Evolutionary conservation across 2,113 vertebrate species (phyloP).

Genomic region (Grammomys surdaster): DNA sequence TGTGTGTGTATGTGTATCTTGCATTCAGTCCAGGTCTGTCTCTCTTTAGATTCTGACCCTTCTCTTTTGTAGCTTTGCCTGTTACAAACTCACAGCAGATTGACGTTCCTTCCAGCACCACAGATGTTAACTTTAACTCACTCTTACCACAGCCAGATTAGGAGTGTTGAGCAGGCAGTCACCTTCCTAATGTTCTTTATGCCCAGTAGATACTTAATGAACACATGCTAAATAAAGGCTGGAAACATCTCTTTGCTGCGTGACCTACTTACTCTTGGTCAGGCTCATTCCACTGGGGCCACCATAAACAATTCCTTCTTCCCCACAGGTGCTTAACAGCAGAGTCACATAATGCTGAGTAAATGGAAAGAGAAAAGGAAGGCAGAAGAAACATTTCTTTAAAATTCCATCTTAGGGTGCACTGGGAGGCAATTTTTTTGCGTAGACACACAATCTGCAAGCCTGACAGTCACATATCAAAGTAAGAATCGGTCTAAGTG

Average conservation of each 20-base stretch:
- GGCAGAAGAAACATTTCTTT: constrained; percentile 67
- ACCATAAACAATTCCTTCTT: constrained; percentile 51
- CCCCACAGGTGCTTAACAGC: constrained; percentile 56
- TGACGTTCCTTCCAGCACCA: neutral
- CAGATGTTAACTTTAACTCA: constrained; percentile 4
- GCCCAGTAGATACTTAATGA: constrained; percentile 59
- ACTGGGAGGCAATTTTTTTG: constrained; percentile 75
- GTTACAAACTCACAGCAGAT: neutral
- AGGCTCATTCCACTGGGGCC: neutral
- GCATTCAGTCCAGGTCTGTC: neutral
- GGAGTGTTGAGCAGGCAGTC: constrained; percentile 27
- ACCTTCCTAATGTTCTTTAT: constrained; percentile 29
- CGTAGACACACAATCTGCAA: constrained; percentile 68
- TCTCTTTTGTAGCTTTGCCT: neutral
- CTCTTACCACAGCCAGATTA: neutral
- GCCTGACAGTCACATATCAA: constrained; percentile 78
- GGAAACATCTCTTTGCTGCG: constrained; percentile 22
- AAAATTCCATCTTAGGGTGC: constrained; percentile 72
- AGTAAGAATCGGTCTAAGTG: constrained; percentile 68
- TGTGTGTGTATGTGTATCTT: too few species aligned
- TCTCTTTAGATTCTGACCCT: neutral
- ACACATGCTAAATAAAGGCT: constrained; percentile 56
- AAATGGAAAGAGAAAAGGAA: constrained; percentile 77
- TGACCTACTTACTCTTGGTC: constrained; percentile 49
- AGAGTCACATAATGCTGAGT: constrained; percentile 69